Evolutionary conservation across 2,888 invertebrate species (phyloP).

Genomic region (Empis livida): DNA sequence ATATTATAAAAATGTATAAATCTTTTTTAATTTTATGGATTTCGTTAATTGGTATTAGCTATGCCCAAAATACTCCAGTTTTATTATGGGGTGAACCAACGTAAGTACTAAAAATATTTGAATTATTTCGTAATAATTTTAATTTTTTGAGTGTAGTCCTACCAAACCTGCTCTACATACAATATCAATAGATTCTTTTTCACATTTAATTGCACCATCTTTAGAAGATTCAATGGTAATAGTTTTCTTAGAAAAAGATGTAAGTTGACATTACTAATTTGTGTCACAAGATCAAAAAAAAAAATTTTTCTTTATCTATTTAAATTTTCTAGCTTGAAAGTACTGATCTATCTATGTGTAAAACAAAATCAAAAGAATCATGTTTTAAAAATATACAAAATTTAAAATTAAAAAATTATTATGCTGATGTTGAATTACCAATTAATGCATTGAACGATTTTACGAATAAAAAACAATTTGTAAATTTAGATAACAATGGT

Average conservation of each 20-base stretch:
- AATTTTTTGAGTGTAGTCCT: constrained; percentile 14
- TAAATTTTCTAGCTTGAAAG: constrained; percentile 30
- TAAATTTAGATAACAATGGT: constrained; percentile 19
- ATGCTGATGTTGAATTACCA: constrained; percentile 50
- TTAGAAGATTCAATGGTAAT: constrained; percentile 32
- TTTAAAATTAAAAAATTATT: constrained; percentile 37
- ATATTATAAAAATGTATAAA: too few relatives aligned
- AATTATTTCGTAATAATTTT: neutral
- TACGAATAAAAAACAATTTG: constrained; percentile 30
- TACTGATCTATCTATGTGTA: constrained; percentile 37
- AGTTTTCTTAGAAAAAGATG: constrained; percentile 40
- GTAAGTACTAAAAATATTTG: constrained; percentile 18
- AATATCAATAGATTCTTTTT: constrained; percentile 22
- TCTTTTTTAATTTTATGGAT: too few relatives aligned
- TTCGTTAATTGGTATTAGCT: too few relatives aligned
- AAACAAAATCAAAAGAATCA: constrained; percentile 25
- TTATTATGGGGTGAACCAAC: constrained; percentile 42
- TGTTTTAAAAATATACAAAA: constrained; percentile 35
- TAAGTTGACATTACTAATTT: constrained; percentile 23
- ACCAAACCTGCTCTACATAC: constrained; percentile 22
- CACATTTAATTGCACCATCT: constrained; percentile 16
- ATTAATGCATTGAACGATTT: constrained; percentile 41
- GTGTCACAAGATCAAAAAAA: neutral
- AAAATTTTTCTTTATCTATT: constrained; percentile 1
- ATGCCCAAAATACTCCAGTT: constrained; percentile 39